phyloP scores from a whole-genome alignment of 2,797 vertebrate genomes.

The Myripristis jacobus region DNA sequence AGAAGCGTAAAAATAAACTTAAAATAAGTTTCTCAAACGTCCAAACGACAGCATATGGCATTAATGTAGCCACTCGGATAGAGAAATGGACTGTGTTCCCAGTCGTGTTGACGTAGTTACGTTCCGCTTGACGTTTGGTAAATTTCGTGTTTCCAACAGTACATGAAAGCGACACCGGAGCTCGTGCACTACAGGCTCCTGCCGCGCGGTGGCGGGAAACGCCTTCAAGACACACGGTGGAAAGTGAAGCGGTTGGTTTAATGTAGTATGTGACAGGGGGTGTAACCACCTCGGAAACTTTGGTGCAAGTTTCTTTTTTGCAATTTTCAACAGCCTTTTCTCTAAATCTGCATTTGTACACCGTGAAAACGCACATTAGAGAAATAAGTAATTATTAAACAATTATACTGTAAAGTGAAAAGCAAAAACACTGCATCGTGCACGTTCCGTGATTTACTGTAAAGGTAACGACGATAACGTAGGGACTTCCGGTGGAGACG shows the following conservation, averaged over 20 bases:
- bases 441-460: background rate
- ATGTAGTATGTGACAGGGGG: background rate
- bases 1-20: no score
- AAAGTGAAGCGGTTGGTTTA: no score
- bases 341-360: background rate
- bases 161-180: background rate
- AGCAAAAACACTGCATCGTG: background rate
- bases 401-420: no score
- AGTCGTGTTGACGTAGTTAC: no score
- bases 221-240: background rate
- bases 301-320: constrained; percentile 7
- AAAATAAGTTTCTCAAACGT: no score
- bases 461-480: background rate
- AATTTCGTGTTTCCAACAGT: no score
- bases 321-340: background rate
- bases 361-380: no score
- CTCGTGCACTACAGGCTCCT: background rate
- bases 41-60: no score
- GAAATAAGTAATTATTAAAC: background rate
- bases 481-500: constrained; percentile 30
- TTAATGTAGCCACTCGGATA: no score
- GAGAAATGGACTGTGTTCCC: no score
- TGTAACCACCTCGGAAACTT: background rate
- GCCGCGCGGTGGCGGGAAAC: constrained; percentile 51
- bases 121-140: no score